Conservation (phyloP, 2,888 invertebrate genomes). For the Ypsolopha scabrella region DNA sequence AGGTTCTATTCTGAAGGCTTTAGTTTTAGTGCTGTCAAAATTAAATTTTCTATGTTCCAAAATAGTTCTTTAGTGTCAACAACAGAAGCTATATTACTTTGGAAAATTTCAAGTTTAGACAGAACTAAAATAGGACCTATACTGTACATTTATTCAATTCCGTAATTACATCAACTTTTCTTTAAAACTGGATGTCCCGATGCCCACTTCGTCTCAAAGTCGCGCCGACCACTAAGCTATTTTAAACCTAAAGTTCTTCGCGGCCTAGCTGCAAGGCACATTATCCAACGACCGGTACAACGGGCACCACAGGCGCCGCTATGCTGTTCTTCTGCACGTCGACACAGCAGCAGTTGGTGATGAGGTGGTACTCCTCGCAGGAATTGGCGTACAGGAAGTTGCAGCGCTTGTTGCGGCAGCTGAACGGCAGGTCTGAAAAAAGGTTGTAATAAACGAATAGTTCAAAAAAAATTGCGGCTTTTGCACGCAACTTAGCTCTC, state of each 20-base stretch:
- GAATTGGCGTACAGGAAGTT: slow-evolving; percentile 80
- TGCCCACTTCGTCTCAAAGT: neutral
- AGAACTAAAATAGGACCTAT: too few relatives aligned
- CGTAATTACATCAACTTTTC: neutral
- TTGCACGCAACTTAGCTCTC: too few relatives aligned
- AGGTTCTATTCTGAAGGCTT: too few relatives aligned
- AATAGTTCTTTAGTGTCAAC: too few relatives aligned
- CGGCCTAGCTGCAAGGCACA: neutral
- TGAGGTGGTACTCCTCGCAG: slow-evolving; percentile 78
- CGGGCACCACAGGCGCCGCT: slow-evolving; percentile 18
- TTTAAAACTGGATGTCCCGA: neutral
- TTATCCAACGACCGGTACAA: slow-evolving; percentile 2
- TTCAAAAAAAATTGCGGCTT: too few relatives aligned
- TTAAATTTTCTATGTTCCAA: too few relatives aligned
- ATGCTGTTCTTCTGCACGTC: slow-evolving; percentile 58
- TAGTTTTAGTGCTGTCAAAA: too few relatives aligned
- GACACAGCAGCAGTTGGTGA: slow-evolving; percentile 80
- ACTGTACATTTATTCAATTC: too few relatives aligned
- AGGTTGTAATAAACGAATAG: too few relatives aligned
- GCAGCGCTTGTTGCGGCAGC: slow-evolving; percentile 78
- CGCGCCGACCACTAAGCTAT: neutral
- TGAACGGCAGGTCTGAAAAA: slow-evolving; percentile 61
- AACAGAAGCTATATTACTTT: too few relatives aligned
- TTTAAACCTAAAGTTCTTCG: too few relatives aligned
- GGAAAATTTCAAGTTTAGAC: too few relatives aligned